Base-by-base conservation (phyloP, 2,797 vertebrate genomes). In the Brachyalestes nurse region DNA sequence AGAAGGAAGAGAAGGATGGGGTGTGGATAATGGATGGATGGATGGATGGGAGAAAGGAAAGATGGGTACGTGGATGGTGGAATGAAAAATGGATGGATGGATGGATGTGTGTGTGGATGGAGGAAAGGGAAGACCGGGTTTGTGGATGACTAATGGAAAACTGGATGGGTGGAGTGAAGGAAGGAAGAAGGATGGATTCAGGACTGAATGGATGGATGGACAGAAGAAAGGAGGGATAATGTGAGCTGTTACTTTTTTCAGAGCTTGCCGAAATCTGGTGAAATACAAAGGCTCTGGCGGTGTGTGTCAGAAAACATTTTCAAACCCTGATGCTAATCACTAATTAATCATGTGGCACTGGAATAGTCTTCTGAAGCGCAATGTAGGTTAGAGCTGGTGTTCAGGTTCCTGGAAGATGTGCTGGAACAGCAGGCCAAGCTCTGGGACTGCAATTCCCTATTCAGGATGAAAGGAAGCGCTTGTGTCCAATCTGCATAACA, bases 271-370 rank as follows among this genome's bases (percentile, higher is more conserved):
- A 28, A 64, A 64, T 34, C 2, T 34, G 61, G 28, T 64, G 61
- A 19, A 19, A 64, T 34, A 8, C 17, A 34, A 34, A 64, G 16
- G 60, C 58, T 10, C 23, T 61, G 58, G 10, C 21, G 13, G 21
- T 25, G 58, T 34, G 25, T 34, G 19, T 38, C 28, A 67, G 21
- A 42, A 42, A 12, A 69, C 51, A 69, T 79, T 82, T 82, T 79
- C 67, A 77, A 42, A 64, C 51, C 60, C 57, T 58, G 64, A 58
- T 69, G 34, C 38, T 86, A 81, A 82, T 82, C 58, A 81, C 51
- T 84, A 83, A 84, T 78, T 85, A 84, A 86, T 87, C 78, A 76
- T 86, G 76, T 51, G 74, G 66, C 82, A 79, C 7, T 17, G 67
- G 49, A 72, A 70, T 49, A 72, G 72, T 55, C 53, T 58, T 72